Percentiles rank a stretch among this genome's conserved stretches.
Conservation (phyloP, 2,113 vertebrate genomes). For the Sinocyclocheilus rhinocerous region DNA sequence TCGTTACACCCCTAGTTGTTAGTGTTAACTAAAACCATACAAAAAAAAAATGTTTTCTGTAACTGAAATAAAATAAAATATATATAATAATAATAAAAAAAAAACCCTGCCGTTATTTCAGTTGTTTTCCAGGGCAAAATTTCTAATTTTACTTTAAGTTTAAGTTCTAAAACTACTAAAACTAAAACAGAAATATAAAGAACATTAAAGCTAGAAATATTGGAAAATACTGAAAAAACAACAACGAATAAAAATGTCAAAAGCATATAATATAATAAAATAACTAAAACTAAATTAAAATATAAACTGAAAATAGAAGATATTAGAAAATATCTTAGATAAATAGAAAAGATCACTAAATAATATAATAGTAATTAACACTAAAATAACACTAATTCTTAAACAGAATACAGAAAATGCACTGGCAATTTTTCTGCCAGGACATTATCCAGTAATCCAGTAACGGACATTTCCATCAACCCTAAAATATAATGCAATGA, state of each 20-base stretch:
- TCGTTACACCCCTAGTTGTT: background rate
- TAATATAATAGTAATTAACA: background rate
- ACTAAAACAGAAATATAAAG: background rate
- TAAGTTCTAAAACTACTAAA: no score
- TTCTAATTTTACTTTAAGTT: no score
- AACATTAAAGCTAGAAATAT: background rate
- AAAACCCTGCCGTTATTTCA: no score
- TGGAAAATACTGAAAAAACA: background rate
- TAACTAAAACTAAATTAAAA: background rate
- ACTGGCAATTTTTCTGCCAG: no score
- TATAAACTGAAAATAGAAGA: background rate
- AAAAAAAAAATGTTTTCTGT: background rate
- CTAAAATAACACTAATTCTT: background rate
- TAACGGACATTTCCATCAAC: no score
- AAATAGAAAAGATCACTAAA: background rate
- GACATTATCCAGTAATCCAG: no score
- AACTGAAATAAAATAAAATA: background rate
- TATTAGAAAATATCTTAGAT: no score
- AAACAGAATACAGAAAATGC: background rate
- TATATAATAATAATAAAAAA: no score
- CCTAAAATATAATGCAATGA: no score
- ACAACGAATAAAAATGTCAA: background rate
- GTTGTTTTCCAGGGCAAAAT: no score
- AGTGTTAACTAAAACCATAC: background rate
- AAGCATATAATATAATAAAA: background rate